Base-by-base conservation (phyloP, 2,113 vertebrate genomes). In the Tachycineta bicolor region DNA sequence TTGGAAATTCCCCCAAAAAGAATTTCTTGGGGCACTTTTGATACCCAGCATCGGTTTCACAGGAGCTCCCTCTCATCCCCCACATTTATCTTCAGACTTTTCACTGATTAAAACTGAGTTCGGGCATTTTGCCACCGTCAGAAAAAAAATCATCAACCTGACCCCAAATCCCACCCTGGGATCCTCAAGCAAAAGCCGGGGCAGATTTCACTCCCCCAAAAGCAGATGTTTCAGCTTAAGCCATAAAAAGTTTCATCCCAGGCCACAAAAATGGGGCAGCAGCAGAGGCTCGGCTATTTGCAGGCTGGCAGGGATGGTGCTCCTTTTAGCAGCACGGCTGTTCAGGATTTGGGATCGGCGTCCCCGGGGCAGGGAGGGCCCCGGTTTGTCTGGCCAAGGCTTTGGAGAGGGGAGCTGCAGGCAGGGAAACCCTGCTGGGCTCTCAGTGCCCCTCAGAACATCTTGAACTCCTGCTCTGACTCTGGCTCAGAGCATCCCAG, bases 331-430 rank as follows among this genome's bases (percentile, higher is more conserved):
- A 96, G 84, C 81, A 9, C 26, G 63, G 75, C 93, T 95, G 95
- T 71, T 93, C 33, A 2, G 21, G 47, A 90, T 83, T 23, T 58
- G 93, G 93, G 79, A 78, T 89, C 39, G 73, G 75, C 2, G 29
- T 93, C 93, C 92, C 92, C 82, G 76, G 90, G 92, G 95, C 94
- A 84, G 60, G 93, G 92, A 53, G 80, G 92, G 93, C 75, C 94
- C 91, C 59, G 0, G 58, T 2, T 71, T 34, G 86, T 86, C 91
- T 92, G 94, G 94, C 96, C 94, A 90, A 94, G 85, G 83, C 78
- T 95, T 18, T 63, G 93, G 85, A 67, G 81, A n/a, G 83, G 68
- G 71, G 90, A 95, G 62, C 89, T 46, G 87, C 89, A 80, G 76
- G 67, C 44, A 86, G 77, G 56, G 62, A 39, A 78, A 34, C 82